Evolutionary conservation across 2,797 vertebrate genomes (phyloP), one percentile per base, ranked within the genome.

Genomic region (Coendou prehensilis): DNA sequence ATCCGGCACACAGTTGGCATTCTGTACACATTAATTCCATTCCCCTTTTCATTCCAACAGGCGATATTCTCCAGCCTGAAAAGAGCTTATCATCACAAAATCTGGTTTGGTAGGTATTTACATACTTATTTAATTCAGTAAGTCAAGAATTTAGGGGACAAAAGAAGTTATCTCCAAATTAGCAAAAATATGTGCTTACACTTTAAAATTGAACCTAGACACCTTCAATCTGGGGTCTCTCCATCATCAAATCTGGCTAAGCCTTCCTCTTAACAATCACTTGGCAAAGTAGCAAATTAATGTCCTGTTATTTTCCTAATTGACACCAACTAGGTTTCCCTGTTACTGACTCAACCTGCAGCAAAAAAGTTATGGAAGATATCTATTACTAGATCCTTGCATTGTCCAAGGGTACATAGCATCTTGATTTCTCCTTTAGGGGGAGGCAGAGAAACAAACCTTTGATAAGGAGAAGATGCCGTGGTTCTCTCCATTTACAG

Each of bases 251-350:
- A 86, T 86, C 26, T 94, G 82, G 45, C 47, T 82, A 83, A 92
- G 41, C 13, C 45, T 80, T 92, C 28, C n/a, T 45, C 79, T 91
- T 73, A 89, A 93, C 41, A 92, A 91, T 90, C 73, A 75, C 37
- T 52, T 75, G 20, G 33, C 45, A 89, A 96, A 89, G 50, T 56
- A 94, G 45, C 69, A 94, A 86, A 95, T 85, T 78, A 88, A 92
- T 86, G 73, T 90, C 20, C 63, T 89, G 2, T 87, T 76, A 93
- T 78, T 93, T 89, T 90, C 76, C 73, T 87, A 81, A 61, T 91
- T 79, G 56, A 28, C 13, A 11, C 37, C 79, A 76, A 57, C 54
- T 64, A 92, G 37, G 90, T 83, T 96, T 90, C 26, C 41, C 20
- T 81, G 67, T 84, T 54, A 89, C n/a, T 63, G 57, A 86, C 26